phyloP scores from a whole-genome alignment of 2,113 vertebrate genomes.

The Gymnorhina tibicen region DNA sequence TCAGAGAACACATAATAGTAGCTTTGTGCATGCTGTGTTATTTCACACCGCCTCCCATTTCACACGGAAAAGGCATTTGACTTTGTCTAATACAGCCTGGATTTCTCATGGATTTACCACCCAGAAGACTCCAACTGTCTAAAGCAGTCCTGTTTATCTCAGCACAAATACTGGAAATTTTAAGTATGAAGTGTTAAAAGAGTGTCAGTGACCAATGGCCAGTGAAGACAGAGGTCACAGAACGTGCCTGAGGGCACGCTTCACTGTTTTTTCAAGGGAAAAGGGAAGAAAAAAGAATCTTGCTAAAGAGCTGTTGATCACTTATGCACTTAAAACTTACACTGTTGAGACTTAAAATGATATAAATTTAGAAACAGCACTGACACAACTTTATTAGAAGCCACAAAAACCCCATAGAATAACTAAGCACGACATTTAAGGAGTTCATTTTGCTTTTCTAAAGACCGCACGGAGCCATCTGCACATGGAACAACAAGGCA shows the following conservation, averaged over 20 bases:
- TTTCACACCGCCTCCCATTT: slow-evolving; percentile 56
- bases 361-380: neutral
- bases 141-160: neutral
- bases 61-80: slow-evolving; percentile 50
- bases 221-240: neutral
- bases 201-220: neutral
- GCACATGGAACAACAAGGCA: neutral
- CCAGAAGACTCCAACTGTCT: neutral
- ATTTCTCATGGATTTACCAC: slow-evolving; percentile 1
- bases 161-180: neutral
- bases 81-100: slow-evolving; percentile 41
- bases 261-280: neutral
- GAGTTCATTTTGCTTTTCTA: neutral
- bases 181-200: neutral
- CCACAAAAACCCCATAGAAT: neutral
- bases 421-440: neutral
- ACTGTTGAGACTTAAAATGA: neutral
- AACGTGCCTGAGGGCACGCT: neutral
- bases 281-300: neutral
- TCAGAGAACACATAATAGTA: slow-evolving; percentile 54
- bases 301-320: neutral
- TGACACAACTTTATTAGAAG: neutral
- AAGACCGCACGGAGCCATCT: neutral
- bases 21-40: slow-evolving; percentile 43
- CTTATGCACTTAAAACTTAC: neutral